Evolutionary conservation across 2,797 vertebrate genomes (phyloP).

Genomic region (Centropyge bicolor): DNA sequence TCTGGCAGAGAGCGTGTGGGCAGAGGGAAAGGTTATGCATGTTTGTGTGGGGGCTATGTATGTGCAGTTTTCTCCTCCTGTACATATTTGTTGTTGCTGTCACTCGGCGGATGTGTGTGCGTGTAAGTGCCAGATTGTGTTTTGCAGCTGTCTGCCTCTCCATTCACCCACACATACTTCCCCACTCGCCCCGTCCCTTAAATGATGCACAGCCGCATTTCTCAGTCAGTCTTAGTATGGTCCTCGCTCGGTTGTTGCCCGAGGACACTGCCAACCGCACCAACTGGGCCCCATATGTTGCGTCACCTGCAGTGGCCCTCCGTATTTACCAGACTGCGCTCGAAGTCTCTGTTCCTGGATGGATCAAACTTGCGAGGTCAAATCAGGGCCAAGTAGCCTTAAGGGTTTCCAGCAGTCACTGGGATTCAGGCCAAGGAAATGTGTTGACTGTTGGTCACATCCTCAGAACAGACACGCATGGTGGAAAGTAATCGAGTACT

Average conservation of each 20-base stretch:
- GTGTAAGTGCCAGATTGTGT: conserved; percentile 33
- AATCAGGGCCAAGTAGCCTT: conserved; percentile 58
- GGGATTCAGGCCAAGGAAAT: conserved; percentile 33
- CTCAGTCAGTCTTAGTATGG: conserved; percentile 26
- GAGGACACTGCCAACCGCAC: conserved; percentile 58
- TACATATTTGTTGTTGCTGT: conserved; percentile 35
- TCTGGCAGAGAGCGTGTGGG: conserved; percentile 40
- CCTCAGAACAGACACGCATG: not conserved
- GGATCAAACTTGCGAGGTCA: conserved; percentile 63
- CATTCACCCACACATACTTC: conserved; percentile 35
- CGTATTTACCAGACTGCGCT: conserved; percentile 50
- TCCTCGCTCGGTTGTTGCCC: conserved; percentile 51
- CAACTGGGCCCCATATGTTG: conserved; percentile 71
- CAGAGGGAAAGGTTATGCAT: conserved; percentile 38
- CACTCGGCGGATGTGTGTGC: conserved; percentile 9
- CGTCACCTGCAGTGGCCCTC: conserved; percentile 62
- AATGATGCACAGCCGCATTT: conserved; percentile 54
- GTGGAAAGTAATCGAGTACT: not conserved
- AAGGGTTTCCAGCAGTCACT: conserved; percentile 51
- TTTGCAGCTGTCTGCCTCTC: conserved; percentile 39
- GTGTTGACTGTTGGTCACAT: conserved; percentile 22
- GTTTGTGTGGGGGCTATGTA: conserved; percentile 30
- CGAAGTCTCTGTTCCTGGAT: conserved; percentile 35
- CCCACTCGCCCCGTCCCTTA: conserved; percentile 44
- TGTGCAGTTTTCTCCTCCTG: conserved; percentile 4